A percentile compares a stretch with the other conserved stretches of the same genome.
Conservation (phyloP, 2,888 invertebrate genomes). For the Dascillus cervinus region DNA sequence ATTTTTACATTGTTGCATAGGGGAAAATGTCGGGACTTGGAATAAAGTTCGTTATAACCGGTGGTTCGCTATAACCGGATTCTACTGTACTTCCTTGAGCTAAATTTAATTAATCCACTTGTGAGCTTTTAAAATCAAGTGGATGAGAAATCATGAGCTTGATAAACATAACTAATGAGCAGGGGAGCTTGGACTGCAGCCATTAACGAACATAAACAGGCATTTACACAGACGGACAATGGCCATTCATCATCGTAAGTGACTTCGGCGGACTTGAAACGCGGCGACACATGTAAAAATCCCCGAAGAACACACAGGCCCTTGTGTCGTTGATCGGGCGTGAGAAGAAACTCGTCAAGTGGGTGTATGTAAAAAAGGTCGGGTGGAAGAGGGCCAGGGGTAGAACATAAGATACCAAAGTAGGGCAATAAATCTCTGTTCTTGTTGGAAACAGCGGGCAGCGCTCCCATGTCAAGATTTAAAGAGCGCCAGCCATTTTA, state of each 20-base stretch:
- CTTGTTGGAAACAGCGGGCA: constrained; percentile 34
- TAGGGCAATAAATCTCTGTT: constrained; percentile 30
- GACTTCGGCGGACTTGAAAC: constrained; percentile 29
- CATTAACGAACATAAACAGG: constrained; percentile 29
- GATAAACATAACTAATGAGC: constrained; percentile 20
- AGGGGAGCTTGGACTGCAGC: constrained; percentile 16
- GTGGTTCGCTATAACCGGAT: no score
- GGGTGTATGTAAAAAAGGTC: constrained; percentile 36
- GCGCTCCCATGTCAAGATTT: constrained; percentile 28
- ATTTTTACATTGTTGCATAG: no score
- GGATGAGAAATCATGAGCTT: no score
- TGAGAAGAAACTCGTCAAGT: constrained; percentile 30
- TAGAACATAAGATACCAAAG: constrained; percentile 25
- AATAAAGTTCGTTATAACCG: no score
- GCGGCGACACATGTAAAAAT: constrained; percentile 30
- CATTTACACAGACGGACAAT: constrained; percentile 26
- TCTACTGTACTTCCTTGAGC: no score
- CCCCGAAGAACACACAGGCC: constrained; percentile 19
- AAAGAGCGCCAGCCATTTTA: constrained; percentile 33
- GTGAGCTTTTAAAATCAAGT: no score
- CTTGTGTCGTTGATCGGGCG: constrained; percentile 25
- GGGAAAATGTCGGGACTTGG: no score
- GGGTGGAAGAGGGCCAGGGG: constrained; percentile 22
- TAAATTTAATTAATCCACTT: no score
- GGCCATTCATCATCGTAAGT: constrained; percentile 32